Conservation (phyloP, 1,140 invertebrate genomes). For the Eufriesea mexicana region DNA sequence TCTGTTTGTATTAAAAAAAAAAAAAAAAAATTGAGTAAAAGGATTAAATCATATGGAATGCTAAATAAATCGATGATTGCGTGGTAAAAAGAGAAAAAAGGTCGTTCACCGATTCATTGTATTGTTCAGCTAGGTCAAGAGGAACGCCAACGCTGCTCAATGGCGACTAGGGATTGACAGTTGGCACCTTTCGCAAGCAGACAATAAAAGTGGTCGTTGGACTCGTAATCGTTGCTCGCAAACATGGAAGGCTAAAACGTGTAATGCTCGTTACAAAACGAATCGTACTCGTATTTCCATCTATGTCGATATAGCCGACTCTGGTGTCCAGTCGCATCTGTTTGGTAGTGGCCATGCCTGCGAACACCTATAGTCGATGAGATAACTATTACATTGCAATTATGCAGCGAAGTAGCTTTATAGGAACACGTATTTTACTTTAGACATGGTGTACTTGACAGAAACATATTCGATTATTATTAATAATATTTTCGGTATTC, state of each 20-base stretch:
- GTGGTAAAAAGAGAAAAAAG: slow-evolving; percentile 7
- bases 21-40: not conserved
- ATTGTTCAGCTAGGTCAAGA: slow-evolving; percentile 62
- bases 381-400: not conserved
- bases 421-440: not conserved
- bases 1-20: too few relatives aligned
- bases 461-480: too few relatives aligned
- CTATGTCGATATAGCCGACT: slow-evolving; percentile 10
- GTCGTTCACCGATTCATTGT: slow-evolving; percentile 60
- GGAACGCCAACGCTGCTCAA: slow-evolving; percentile 59
- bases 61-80: slow-evolving; percentile 1
- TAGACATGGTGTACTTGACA: too few relatives aligned
- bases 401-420: not conserved
- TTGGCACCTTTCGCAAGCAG: slow-evolving; percentile 62
- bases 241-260: slow-evolving; percentile 1
- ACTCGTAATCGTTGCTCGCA: slow-evolving; percentile 20
- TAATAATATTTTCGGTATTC: too few relatives aligned
- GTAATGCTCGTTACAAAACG: slow-evolving; percentile 19
- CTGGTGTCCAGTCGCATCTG: not conserved
- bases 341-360: not conserved
- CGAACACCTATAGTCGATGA: not conserved
- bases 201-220: slow-evolving; percentile 68
- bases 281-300: not conserved
- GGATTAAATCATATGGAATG: too few relatives aligned
- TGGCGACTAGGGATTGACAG: slow-evolving; percentile 47